Conservation (phyloP, 2,888 invertebrate genomes). For the Acleris cristana region DNA sequence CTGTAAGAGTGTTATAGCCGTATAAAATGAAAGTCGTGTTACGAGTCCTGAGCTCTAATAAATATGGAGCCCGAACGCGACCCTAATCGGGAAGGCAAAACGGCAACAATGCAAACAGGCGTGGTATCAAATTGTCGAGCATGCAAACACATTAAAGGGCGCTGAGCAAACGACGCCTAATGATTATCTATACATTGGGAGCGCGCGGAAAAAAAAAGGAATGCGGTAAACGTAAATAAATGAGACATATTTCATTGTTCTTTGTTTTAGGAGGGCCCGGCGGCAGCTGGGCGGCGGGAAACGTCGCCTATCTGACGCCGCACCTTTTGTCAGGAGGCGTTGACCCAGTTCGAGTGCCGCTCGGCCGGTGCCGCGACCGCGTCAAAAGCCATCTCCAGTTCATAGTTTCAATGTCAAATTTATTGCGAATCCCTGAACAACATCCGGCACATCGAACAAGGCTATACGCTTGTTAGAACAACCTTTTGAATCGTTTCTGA, state of each 20-base stretch:
- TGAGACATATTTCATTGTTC: conserved; percentile 75
- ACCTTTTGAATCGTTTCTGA: not conserved
- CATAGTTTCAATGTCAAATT: conserved; percentile 54
- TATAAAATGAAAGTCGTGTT: conserved; percentile 79
- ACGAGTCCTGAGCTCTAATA: conserved; percentile 77
- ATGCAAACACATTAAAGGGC: conserved; percentile 80
- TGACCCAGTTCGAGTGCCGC: conserved; percentile 79
- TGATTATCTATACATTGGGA: conserved; percentile 75
- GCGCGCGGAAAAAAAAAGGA: conserved; percentile 59
- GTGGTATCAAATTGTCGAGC: conserved; percentile 78
- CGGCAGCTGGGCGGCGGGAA: conserved; percentile 76
- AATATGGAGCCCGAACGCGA: conserved; percentile 78
- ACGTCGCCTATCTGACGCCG: conserved; percentile 78
- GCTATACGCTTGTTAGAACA: conserved; percentile 14
- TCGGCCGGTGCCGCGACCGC: conserved; percentile 63
- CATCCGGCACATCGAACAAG: conserved; percentile 11
- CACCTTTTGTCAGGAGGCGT: conserved; percentile 81
- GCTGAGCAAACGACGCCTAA: conserved; percentile 73
- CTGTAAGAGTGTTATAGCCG: conserved; percentile 64
- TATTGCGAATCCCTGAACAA: conserved; percentile 29
- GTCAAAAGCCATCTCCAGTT: conserved; percentile 66
- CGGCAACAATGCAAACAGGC: conserved; percentile 80
- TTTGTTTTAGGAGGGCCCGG: conserved; percentile 74
- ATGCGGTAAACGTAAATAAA: conserved; percentile 68
- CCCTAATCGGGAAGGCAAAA: conserved; percentile 81